These are phyloP conservation scores for Gastrophysa polygoni DNA, from an alignment of 2,888 invertebrate genomes.

Conservation along the genomic window DNA sequence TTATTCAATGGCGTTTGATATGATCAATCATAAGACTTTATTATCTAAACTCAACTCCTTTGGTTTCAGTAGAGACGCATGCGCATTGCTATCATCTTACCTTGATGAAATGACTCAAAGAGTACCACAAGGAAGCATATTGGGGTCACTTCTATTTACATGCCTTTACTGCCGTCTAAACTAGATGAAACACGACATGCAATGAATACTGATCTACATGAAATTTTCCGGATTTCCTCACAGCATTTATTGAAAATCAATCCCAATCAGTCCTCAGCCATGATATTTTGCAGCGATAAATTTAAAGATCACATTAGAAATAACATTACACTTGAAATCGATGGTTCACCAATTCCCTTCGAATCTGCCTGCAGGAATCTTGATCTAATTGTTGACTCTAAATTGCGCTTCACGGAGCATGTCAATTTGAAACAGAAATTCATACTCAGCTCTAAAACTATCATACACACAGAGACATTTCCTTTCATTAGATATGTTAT, in stretches of 20 bases:
- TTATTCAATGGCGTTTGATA: no score
- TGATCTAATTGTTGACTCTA: neutral
- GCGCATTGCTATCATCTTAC: no score
- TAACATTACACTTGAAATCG: slow-evolving; percentile 4
- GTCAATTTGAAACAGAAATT: slow-evolving; percentile 4
- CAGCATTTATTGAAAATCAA: slow-evolving; percentile 1
- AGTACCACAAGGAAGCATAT: no score
- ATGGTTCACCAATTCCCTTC: neutral
- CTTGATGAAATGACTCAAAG: no score
- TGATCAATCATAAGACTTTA: no score
- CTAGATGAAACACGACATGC: neutral
- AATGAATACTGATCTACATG: neutral
- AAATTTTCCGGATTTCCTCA: neutral
- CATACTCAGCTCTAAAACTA: neutral
- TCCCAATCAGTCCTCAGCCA: neutral
- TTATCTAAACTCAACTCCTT: no score
- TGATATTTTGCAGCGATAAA: neutral
- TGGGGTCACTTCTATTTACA: no score
- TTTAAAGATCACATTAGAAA: neutral
- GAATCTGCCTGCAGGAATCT: neutral
- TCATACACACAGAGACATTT: neutral
- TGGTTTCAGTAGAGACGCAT: no score
- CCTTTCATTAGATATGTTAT: neutral
- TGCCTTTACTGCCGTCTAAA: neutral
- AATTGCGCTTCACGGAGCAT: neutral